phyloP scores from a whole-genome alignment of 1,140 invertebrate species.

The Eriosoma lanigerum region DNA sequence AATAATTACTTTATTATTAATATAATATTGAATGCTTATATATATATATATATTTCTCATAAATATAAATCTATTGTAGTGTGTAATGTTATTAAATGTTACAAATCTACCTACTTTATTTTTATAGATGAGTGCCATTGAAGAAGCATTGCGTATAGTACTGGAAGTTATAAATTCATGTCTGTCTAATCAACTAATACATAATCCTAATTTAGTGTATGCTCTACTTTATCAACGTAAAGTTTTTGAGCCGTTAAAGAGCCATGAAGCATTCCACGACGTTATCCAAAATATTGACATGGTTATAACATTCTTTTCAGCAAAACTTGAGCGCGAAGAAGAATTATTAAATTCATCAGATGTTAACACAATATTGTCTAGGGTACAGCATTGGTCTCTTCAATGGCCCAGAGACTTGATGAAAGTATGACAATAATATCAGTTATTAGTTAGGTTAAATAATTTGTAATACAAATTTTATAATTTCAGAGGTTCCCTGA shows the following conservation, averaged over 20 bases:
- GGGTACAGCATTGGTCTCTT: constrained; percentile 82
- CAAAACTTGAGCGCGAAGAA: constrained; percentile 69
- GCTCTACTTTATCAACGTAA: constrained; percentile 91
- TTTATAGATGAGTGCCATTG: constrained; percentile 80
- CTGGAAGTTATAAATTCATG: constrained; percentile 95
- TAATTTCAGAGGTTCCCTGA: constrained; percentile 93
- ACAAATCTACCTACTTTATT: not conserved
- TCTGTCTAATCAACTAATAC: constrained; percentile 79
- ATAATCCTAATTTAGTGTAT: constrained; percentile 95
- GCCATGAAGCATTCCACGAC: constrained; percentile 89
- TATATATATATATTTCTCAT: too few relatives aligned
- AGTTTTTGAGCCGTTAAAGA: constrained; percentile 83
- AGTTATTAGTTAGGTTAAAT: not conserved
- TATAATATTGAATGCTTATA: too few relatives aligned
- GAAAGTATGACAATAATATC: constrained; percentile 65
- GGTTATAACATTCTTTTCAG: constrained; percentile 85
- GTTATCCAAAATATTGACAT: constrained; percentile 95
- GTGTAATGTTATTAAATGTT: not conserved
- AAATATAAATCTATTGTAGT: not conserved
- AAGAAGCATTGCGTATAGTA: constrained; percentile 95
- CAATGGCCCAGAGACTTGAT: constrained; percentile 90
- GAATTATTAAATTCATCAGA: constrained; percentile 67
- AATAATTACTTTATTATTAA: not conserved
- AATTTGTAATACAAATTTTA: constrained; percentile 52
- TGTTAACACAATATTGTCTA: constrained; percentile 79